phyloP scores from a whole-genome alignment of 2,797 vertebrate genomes.

The Coranthus polyacanthus region DNA sequence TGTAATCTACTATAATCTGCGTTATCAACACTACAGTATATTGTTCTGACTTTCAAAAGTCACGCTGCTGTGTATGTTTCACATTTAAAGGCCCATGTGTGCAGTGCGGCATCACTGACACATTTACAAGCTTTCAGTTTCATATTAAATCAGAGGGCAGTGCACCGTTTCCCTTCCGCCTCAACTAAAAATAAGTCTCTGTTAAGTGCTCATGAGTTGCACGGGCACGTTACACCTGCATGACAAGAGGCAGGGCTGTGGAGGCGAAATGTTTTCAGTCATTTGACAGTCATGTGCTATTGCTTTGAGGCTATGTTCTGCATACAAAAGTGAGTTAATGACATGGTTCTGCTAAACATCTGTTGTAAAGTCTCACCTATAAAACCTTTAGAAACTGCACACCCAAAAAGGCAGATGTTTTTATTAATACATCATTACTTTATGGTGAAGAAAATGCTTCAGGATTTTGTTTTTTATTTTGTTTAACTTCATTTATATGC shows the following conservation, averaged over 20 bases:
- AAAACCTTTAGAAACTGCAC: background rate
- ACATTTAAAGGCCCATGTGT: background rate
- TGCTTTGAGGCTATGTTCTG: background rate
- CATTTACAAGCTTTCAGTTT: conserved; percentile 49
- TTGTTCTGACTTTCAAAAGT: background rate
- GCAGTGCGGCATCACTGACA: conserved; percentile 18
- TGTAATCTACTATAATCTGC: background rate
- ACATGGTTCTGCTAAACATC: conserved; percentile 3
- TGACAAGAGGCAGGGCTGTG: conserved; percentile 7
- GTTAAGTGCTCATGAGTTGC: conserved; percentile 21
- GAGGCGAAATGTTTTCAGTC: background rate
- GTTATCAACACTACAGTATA: background rate
- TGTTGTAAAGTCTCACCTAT: background rate
- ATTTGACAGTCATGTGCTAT: conserved; percentile 5
- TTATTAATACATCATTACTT: background rate
- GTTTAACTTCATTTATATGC: background rate
- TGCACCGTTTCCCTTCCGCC: conserved; percentile 45
- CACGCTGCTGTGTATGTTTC: background rate
- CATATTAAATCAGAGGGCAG: conserved; percentile 28
- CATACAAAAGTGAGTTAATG: background rate
- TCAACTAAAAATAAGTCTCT: conserved; percentile 45
- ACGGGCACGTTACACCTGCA: conserved; percentile 49
- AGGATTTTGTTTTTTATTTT: background rate
- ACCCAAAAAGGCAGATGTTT: background rate
- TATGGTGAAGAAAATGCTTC: background rate